phyloP scores from a whole-genome alignment of 2,888 invertebrate genomes.

The Aphidius colemani region DNA sequence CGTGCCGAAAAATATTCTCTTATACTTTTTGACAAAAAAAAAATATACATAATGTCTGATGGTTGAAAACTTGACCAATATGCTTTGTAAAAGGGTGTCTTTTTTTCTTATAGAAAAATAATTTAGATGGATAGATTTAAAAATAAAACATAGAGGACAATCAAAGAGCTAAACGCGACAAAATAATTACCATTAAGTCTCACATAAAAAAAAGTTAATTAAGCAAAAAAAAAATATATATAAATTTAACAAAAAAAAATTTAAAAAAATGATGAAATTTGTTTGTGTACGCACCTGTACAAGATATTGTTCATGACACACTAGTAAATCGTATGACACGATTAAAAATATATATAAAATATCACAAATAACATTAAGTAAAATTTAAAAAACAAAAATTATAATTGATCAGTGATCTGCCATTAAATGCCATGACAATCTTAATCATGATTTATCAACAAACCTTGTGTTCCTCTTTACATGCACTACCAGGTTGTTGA shows the following conservation, averaged over 20 bases:
- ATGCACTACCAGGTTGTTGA: constrained; percentile 6
- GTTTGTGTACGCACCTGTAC: constrained; percentile 17
- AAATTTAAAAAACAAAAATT: background rate
- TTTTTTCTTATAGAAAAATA: constrained; percentile 15
- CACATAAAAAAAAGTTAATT: no score
- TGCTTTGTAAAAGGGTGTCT: background rate
- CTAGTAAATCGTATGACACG: constrained; percentile 3
- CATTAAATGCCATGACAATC: constrained; percentile 24
- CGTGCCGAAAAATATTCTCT: no score
- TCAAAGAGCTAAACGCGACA: constrained; percentile 16
- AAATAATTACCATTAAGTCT: background rate
- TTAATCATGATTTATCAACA: constrained; percentile 17
- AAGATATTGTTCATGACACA: constrained; percentile 15
- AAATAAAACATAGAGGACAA: constrained; percentile 17
- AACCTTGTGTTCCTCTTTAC: constrained; percentile 18
- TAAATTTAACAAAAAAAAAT: constrained; percentile 15
- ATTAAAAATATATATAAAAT: constrained; percentile 8
- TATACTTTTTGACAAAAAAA: no score
- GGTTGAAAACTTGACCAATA: background rate
- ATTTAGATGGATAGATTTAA: constrained; percentile 8
- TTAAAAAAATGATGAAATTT: constrained; percentile 8
- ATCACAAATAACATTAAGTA: background rate
- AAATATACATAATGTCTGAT: background rate
- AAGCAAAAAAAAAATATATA: background rate
- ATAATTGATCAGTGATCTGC: constrained; percentile 12